phyloP scores from a whole-genome alignment of 2,797 vertebrate genomes.

The Cynodonichthys magdalenae region DNA sequence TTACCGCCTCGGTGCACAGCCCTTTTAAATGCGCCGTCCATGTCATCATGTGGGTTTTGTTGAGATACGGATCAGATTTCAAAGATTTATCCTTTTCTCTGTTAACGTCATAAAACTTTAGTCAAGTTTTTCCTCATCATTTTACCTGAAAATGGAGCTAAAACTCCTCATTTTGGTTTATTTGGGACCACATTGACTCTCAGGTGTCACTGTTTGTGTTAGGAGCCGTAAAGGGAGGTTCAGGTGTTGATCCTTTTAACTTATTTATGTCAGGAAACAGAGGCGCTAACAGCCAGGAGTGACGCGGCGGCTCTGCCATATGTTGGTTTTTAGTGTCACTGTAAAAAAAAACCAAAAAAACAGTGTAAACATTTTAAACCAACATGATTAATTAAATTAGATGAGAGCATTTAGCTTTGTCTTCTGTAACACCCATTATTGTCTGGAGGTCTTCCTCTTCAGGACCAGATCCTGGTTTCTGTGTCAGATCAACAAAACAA shows the following conservation, averaged over 20 bases:
- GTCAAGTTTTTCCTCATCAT: slow-evolving; percentile 40
- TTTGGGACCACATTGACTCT: slow-evolving; percentile 67
- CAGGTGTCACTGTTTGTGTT: slow-evolving; percentile 79
- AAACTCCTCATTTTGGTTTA: slow-evolving; percentile 53
- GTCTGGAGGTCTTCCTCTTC: slow-evolving; percentile 45
- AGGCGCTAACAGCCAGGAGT: slow-evolving; percentile 60
- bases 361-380: slow-evolving; percentile 46
- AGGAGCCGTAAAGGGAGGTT: slow-evolving; percentile 71
- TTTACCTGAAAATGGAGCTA: slow-evolving; percentile 31
- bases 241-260: slow-evolving; percentile 67
- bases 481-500: slow-evolving; percentile 14
- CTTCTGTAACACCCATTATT: slow-evolving; percentile 15
- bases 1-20: slow-evolving; percentile 68
- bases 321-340: slow-evolving; percentile 56
- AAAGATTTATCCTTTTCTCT: slow-evolving; percentile 50
- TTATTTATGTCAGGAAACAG: slow-evolving; percentile 72
- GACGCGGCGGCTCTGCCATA: slow-evolving; percentile 60
- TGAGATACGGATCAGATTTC: slow-evolving; percentile 40
- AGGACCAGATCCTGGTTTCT: slow-evolving; percentile 42
- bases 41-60: slow-evolving; percentile 60
- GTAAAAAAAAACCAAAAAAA: slow-evolving; percentile 60
- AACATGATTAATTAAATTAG: slow-evolving; percentile 51
- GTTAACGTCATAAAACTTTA: slow-evolving; percentile 51
- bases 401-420: slow-evolving; percentile 32
- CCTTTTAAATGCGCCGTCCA: slow-evolving; percentile 74